These are phyloP conservation scores for Brenthis hecate DNA, from an alignment of 2,888 invertebrate species.

Conservation along the genomic window DNA sequence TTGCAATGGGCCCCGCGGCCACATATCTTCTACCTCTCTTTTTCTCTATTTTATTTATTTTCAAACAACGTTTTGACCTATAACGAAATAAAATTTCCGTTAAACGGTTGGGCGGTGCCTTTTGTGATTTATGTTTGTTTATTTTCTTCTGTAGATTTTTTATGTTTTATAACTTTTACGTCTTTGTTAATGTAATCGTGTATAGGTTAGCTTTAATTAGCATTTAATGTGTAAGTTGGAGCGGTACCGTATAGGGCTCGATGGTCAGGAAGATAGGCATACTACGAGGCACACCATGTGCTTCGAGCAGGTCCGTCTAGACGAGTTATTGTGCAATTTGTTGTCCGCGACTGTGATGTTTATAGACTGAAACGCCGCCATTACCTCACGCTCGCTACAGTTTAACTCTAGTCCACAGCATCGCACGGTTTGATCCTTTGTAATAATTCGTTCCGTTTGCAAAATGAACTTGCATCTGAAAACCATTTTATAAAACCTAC, in stretches of 20 bases:
- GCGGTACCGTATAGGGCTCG: constrained; percentile 62
- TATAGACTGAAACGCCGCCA: constrained; percentile 84
- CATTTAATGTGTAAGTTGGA: constrained; percentile 64
- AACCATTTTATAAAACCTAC: background rate
- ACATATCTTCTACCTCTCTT: constrained; percentile 75
- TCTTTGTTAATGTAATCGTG: constrained; percentile 75
- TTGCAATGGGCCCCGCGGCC: constrained; percentile 82
- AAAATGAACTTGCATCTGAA: background rate
- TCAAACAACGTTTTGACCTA: constrained; percentile 57
- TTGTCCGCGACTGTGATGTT: constrained; percentile 86
- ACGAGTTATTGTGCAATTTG: constrained; percentile 80
- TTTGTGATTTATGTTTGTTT: constrained; percentile 80
- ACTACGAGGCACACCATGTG: constrained; percentile 45
- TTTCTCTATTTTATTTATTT: constrained; percentile 82
- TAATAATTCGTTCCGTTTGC: constrained; percentile 1
- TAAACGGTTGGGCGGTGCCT: constrained; percentile 58
- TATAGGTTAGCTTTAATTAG: constrained; percentile 78
- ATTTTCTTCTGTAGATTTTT: constrained; percentile 68
- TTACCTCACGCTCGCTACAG: constrained; percentile 81
- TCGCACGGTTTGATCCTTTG: constrained; percentile 57
- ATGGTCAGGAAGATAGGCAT: constrained; percentile 59
- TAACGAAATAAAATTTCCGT: constrained; percentile 81
- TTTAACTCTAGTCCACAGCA: constrained; percentile 76
- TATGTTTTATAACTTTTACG: constrained; percentile 77
- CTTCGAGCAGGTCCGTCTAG: constrained; percentile 63